These are phyloP conservation scores for Cataglyphis cursor DNA, from an alignment of 2,888 invertebrate species.

Conservation along the genomic window DNA sequence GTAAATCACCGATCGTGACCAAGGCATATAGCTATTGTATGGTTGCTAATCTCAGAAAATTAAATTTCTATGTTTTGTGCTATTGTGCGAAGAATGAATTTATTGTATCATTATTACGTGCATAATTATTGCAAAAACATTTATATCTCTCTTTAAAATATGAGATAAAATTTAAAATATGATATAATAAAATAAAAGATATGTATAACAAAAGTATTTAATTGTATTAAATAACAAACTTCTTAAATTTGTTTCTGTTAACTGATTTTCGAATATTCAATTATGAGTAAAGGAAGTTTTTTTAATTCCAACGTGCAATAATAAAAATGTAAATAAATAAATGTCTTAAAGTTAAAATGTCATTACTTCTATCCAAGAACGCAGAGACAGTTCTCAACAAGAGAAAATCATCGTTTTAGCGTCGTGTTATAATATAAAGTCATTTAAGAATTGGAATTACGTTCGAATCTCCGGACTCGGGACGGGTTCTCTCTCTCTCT, in stretches of 20 bases:
- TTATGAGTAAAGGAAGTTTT: neutral
- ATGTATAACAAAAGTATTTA: neutral
- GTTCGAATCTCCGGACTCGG: slow-evolving; percentile 36
- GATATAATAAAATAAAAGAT: neutral
- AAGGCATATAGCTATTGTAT: slow-evolving; percentile 1
- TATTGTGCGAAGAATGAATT: neutral
- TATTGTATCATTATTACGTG: neutral
- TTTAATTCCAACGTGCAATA: slow-evolving; percentile 17
- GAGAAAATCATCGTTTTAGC: neutral
- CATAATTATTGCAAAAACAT: neutral
- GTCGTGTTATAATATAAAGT: slow-evolving; percentile 29
- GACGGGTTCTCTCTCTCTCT: neutral
- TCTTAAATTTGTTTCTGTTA: neutral
- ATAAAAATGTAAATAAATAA: slow-evolving; percentile 13
- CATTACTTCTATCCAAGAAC: slow-evolving; percentile 29
- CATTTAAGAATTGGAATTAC: slow-evolving; percentile 51
- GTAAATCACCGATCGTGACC: neutral
- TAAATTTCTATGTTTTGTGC: neutral
- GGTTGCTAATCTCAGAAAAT: slow-evolving; percentile 8
- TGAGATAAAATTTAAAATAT: too few species aligned
- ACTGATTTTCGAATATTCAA: neutral
- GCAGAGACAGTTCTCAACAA: slow-evolving; percentile 23
- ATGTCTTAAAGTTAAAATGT: slow-evolving; percentile 27
- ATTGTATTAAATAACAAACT: neutral
- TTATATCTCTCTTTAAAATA: neutral